Base-by-base conservation (phyloP, 2,797 vertebrate species). In the Peromyscus eremicus region DNA sequence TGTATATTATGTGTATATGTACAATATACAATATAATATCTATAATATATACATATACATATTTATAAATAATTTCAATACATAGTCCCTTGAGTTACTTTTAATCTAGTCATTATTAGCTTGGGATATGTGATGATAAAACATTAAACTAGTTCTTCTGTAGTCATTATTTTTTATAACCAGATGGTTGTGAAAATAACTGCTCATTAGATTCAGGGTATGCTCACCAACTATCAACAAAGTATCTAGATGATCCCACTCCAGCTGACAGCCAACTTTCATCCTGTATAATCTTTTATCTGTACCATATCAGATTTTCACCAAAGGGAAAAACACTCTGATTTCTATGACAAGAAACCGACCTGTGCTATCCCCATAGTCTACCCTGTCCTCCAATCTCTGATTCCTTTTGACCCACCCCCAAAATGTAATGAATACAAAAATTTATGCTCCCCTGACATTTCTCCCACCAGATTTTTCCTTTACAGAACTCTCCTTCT, bases 21-120 rank as follows among this genome's bases (percentile, higher is more conserved):
- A 57, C 55, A 57, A 17, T 57, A 17, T 57, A 17, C 2, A 55
- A 55, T 55, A 16, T 55, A 55, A 55, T 55, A 57, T 46, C 43
- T 52, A 52, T 52, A 52, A 52, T 52, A 46, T n/a, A n/a, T n/a
- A n/a, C n/a, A n/a, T n/a, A n/a, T n/a, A n/a, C n/a, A n/a, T n/a
- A n/a, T n/a, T n/a, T n/a, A n/a, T n/a, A n/a, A n/a, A n/a, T 64
- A 34, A 79, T 92, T 32, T 40, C 9, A 76, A 43, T 10, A 57
- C 12, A 66, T 11, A 75, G 71, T 60, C 6, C 19, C 25, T 75
- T 85, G 3, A 84, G 16, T 76, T 93, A 79, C 79, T 80, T 83
- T 89, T 89, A 73, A 73, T 77, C n/a, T 73, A 79, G 81, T 49
- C 86, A 55, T 73, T 80, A 89, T 81, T 64, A 94, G 80, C 52